Percentiles rank a stretch among this genome's conserved stretches.
phyloP scores from a whole-genome alignment of 2,113 vertebrate genomes.

The Acanthisitta chloris region DNA sequence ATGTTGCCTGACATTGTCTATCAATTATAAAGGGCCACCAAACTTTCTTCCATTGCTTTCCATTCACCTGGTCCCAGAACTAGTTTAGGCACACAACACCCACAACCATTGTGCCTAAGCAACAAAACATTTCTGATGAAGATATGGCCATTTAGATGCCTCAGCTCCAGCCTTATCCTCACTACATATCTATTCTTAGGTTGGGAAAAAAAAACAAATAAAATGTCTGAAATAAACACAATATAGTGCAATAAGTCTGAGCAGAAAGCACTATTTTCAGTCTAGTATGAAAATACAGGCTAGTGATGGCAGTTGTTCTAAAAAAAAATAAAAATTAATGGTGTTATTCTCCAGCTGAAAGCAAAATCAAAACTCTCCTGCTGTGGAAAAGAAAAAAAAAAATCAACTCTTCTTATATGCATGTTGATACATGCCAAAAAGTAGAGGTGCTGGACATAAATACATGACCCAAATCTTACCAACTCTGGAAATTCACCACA shows the following conservation, averaged over 20 bases:
- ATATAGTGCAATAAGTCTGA: neutral
- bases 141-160: fast-evolving
- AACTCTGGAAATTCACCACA: neutral
- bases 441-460: neutral
- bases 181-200: neutral
- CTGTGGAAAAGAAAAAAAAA: no score
- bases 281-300: neutral
- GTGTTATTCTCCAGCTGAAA: neutral
- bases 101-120: neutral
- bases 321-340: neutral
- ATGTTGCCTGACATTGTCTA: neutral
- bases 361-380: neutral
- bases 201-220: neutral
- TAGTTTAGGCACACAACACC: neutral
- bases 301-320: neutral
- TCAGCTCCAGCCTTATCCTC: neutral
- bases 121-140: neutral
- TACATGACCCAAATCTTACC: neutral
- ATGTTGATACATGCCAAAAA: neutral
- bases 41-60: neutral
- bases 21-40: neutral
- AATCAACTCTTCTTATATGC: neutral
- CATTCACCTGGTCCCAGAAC: neutral
- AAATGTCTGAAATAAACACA: neutral
- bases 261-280: neutral